Conservation (phyloP, 2,888 invertebrate genomes). For the Lasioglossum villosulum region DNA sequence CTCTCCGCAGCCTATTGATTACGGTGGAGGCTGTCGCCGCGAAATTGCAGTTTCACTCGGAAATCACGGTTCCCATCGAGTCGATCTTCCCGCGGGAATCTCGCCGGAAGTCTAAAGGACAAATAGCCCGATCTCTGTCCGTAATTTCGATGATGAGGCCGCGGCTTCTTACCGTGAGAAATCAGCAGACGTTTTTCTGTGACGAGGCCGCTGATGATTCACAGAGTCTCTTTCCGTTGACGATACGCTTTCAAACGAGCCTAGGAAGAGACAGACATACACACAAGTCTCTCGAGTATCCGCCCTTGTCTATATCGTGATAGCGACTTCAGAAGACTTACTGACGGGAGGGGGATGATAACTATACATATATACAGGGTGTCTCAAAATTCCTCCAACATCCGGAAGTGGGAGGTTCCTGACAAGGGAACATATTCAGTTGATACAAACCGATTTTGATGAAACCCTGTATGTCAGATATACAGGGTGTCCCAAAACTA, state of each 20-base stretch:
- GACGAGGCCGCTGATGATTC: constrained; percentile 31
- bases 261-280: constrained; percentile 1
- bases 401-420: too few relatives aligned
- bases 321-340: background rate
- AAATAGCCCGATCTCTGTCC: background rate
- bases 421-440: too few relatives aligned
- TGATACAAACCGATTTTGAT: too few relatives aligned
- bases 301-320: background rate
- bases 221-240: background rate
- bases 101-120: background rate
- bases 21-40: background rate
- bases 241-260: constrained; percentile 15
- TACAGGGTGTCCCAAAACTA: too few relatives aligned
- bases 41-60: background rate
- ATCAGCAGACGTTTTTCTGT: constrained; percentile 16
- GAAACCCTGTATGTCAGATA: too few relatives aligned
- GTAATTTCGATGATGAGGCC: constrained; percentile 34
- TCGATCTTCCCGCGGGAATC: background rate
- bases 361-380: too few relatives aligned
- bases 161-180: constrained; percentile 23
- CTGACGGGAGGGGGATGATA: background rate
- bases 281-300: background rate
- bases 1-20: background rate
- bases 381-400: too few relatives aligned
- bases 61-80: background rate